Conservation (phyloP, 2,113 vertebrate genomes). For the Syngnathus scovelli region DNA sequence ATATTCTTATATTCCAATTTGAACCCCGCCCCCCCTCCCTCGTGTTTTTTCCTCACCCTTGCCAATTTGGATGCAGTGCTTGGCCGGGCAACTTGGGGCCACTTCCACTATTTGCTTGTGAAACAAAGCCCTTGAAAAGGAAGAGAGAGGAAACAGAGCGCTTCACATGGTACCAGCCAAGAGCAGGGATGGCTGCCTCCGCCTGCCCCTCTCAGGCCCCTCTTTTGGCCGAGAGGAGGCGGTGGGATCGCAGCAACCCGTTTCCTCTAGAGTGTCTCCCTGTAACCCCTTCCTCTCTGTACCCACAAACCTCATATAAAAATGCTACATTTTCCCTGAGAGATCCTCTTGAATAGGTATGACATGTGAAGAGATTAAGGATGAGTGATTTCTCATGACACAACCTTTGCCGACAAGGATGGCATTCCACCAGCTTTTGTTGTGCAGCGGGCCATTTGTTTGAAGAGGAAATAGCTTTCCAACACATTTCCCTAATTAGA, state of each 20-base stretch:
- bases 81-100: conserved; percentile 66
- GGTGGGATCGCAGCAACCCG: conserved; percentile 58
- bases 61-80: conserved; percentile 68
- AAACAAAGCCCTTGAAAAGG: conserved; percentile 73
- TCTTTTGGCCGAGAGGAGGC: conserved; percentile 56
- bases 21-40: conserved; percentile 19
- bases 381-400: conserved; percentile 67
- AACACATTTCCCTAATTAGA: conserved; percentile 68
- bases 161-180: conserved; percentile 77
- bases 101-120: conserved; percentile 69
- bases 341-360: conserved; percentile 40
- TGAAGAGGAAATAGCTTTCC: conserved; percentile 65
- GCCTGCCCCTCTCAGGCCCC: conserved; percentile 56
- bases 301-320: conserved; percentile 31
- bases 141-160: conserved; percentile 70
- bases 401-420: conserved; percentile 45
- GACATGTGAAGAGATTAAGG: conserved; percentile 56
- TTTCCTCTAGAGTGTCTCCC: conserved; percentile 44
- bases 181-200: conserved; percentile 55
- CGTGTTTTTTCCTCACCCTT: conserved; percentile 43
- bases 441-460: conserved; percentile 50
- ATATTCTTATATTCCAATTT: conserved; percentile 38
- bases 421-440: conserved; percentile 64
- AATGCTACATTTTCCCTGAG: conserved; percentile 24
- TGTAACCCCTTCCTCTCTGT: conserved; percentile 56